Conservation (phyloP, 1,140 invertebrate genomes). For the Drosophila nikananu region DNA sequence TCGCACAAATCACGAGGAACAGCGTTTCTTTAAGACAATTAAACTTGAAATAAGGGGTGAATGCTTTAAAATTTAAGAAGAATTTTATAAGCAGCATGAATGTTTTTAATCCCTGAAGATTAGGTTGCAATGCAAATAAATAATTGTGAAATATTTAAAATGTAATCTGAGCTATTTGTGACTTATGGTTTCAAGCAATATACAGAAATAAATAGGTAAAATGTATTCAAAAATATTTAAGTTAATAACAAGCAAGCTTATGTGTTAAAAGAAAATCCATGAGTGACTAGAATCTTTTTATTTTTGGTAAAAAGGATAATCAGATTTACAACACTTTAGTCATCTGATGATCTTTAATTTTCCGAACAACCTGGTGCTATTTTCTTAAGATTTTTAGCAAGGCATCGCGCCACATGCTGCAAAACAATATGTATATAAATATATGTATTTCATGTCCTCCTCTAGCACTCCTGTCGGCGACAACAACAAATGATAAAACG, state of each 20-base stretch:
- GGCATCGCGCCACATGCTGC: not conserved
- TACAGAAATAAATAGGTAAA: not conserved
- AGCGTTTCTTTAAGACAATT: not conserved
- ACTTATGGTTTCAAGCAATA: not conserved
- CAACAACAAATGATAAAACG: constrained; percentile 76
- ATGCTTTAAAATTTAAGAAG: not conserved
- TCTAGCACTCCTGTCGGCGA: constrained; percentile 57
- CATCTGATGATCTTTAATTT: constrained; percentile 47
- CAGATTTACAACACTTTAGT: too few relatives aligned
- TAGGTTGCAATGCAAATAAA: not conserved
- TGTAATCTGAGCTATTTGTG: not conserved
- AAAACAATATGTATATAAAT: not conserved
- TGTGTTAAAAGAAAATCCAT: too few relatives aligned
- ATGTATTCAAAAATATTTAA: not conserved
- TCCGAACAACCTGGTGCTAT: constrained; percentile 37
- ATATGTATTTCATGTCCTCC: not conserved
- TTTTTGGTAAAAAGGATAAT: too few relatives aligned
- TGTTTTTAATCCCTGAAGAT: not conserved
- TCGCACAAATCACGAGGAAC: constrained; percentile 34
- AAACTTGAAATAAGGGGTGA: not conserved
- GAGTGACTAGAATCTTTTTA: too few relatives aligned
- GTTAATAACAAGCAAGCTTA: not conserved
- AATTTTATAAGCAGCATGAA: not conserved
- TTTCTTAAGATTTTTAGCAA: constrained; percentile 23
- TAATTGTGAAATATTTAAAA: not conserved